phyloP scores from a whole-genome alignment of 1,140 invertebrate species.

The Lysiphlebus fabarum region DNA sequence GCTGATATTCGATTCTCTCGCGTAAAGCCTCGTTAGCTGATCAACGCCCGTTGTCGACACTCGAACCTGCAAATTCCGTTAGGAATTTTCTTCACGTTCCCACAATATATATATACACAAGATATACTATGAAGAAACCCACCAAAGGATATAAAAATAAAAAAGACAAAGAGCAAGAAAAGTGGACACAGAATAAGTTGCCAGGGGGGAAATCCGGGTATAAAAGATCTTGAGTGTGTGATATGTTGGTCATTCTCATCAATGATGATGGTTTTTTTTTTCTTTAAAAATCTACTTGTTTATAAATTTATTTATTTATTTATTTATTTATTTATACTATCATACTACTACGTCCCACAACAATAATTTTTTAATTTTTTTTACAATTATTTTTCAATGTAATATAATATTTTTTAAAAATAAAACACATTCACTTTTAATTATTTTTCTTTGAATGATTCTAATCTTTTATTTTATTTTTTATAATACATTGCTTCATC shows the following conservation, averaged over 20 bases:
- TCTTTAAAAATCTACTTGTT: no score
- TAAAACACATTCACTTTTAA: background rate
- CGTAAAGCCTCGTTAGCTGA: slow-evolving; percentile 19
- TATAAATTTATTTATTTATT: no score
- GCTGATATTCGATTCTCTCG: slow-evolving; percentile 10
- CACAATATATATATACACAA: slow-evolving; percentile 23
- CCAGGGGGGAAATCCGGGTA: no score
- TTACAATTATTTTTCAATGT: no score
- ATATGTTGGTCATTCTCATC: background rate
- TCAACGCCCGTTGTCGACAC: slow-evolving; percentile 23
- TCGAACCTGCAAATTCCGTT: slow-evolving; percentile 34
- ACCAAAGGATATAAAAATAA: slow-evolving; percentile 3
- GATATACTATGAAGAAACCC: slow-evolving; percentile 20
- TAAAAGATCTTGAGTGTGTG: no score
- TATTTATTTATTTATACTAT: no score
- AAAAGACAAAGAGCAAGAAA: background rate
- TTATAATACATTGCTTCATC: no score
- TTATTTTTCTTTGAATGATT: no score
- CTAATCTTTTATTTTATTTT: background rate
- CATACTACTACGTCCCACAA: no score
- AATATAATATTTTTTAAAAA: no score
- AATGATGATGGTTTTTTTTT: background rate
- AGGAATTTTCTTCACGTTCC: slow-evolving; percentile 39
- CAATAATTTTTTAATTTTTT: no score
- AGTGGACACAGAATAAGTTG: background rate